These are phyloP conservation scores for Oriolus oriolus DNA, from an alignment of 2,113 vertebrate genomes.

Conservation along the genomic window DNA sequence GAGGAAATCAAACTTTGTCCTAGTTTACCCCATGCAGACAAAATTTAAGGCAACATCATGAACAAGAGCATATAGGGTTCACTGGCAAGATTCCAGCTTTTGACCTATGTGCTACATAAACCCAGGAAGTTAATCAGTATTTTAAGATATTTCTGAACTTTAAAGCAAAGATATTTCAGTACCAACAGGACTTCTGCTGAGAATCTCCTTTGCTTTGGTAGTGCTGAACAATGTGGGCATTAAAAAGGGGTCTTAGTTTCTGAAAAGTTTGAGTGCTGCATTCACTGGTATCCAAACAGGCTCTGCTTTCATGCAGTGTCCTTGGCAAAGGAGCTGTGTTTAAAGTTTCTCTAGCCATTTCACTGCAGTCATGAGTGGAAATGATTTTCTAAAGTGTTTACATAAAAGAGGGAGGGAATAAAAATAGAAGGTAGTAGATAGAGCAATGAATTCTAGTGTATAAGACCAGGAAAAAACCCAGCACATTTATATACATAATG, in stretches of 20 bases:
- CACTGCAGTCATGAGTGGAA: constrained; percentile 16
- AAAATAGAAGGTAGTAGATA: neutral
- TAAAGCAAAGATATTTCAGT: neutral
- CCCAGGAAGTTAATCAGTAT: neutral
- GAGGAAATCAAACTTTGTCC: neutral
- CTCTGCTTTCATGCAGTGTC: constrained; percentile 36
- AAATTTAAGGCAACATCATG: neutral
- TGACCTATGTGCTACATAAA: neutral
- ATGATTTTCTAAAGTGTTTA: constrained; percentile 34
- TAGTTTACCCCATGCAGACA: neutral
- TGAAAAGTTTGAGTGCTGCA: neutral
- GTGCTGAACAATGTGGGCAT: neutral
- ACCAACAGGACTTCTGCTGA: neutral
- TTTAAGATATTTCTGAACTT: neutral
- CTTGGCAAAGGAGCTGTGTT: constrained; percentile 23
- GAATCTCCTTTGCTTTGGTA: neutral
- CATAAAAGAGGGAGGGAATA: neutral
- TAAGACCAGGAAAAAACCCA: neutral
- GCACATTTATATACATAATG: neutral
- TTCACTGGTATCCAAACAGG: constrained; percentile 30
- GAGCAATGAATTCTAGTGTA: neutral
- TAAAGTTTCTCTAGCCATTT: constrained; percentile 15
- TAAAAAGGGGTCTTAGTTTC: neutral
- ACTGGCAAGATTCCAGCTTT: neutral
- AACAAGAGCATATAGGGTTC: neutral